Percentiles rank a stretch among this genome's conserved stretches.
phyloP scores from a whole-genome alignment of 1,140 invertebrate genomes.

The Portunus trituberculatus region DNA sequence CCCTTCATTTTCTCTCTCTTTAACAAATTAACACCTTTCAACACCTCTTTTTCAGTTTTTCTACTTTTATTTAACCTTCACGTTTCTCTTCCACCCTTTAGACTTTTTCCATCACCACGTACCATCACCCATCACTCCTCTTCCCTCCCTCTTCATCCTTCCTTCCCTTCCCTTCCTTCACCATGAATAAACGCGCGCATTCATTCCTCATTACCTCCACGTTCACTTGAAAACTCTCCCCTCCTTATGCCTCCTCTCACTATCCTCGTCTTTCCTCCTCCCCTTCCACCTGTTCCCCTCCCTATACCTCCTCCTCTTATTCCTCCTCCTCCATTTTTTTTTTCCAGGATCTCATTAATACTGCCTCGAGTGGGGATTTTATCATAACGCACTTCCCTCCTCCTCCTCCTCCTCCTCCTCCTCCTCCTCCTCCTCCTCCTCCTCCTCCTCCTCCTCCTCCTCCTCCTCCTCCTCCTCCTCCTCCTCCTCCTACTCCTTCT shows the following conservation, averaged over 20 bases:
- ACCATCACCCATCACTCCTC: neutral
- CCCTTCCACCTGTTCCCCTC: no score
- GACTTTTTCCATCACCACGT: neutral
- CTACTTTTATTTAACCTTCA: no score
- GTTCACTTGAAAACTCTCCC: neutral
- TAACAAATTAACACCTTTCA: neutral
- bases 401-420: conserved; percentile 16
- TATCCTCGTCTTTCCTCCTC: neutral
- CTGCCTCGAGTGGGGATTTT: neutral
- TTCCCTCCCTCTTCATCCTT: neutral
- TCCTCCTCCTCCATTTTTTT: neutral
- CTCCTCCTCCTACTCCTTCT: neutral
- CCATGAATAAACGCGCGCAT: neutral
- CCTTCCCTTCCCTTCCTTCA: neutral
- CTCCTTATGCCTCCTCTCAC: neutral
- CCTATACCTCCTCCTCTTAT: no score
- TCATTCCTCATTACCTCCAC: neutral
- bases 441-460: neutral
- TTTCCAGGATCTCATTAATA: neutral
- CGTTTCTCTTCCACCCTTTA: no score
- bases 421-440: conserved; percentile 17
- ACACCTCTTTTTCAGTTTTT: neutral
- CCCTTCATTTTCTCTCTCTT: neutral
- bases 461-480: neutral
- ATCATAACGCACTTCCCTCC: neutral